Evolutionary conservation across 2,113 vertebrate species (phyloP), one percentile per base, ranked within the genome.

Genomic region (Plotosus lineatus): DNA sequence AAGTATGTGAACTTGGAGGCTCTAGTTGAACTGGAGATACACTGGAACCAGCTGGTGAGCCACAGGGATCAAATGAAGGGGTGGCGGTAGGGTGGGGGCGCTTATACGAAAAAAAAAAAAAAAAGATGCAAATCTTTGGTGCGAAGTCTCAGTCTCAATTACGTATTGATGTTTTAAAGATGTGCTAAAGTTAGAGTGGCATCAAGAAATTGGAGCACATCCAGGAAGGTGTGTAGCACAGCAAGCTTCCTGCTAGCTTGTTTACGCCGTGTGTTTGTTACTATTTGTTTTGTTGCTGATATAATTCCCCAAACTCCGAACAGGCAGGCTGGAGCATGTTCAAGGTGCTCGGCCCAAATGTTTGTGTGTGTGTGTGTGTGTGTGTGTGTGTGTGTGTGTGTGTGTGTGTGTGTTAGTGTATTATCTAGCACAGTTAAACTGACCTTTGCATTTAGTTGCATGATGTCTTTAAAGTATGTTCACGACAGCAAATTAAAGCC

Each of bases 151-250:
- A 23, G 76, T 88, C 85, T 84, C 84, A 88, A 88, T 88, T 86
- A 88, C 84, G 79, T 87, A 87, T 86, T 89, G 88, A 88, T 87
- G 87, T 88, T 88, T 87, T 87, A 86, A 88, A 87, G 86, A 89
- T 87, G 86, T 68, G 36, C 73, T 85, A 84, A 88, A 88, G 76
- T 84, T 77, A 68, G 73, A 82, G 83, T 88, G 87, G 84, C 82
- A 86, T 83, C 53, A 17, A 76, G 69, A 58, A 87, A 80, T 83
- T 88, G 88, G 87, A 80, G 72, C 53, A 75, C 46, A 56, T 77
- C 80, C 78, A 81, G 80, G 46, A 84, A 89, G 87, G 86, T 86
- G 86, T 83, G 80, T 78, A 78, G 40, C 80, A 79, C 80, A 82
- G 74, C 48, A 78, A 81, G 84, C 75, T 81, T 77, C 66, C 84